Evolutionary conservation across 2,113 vertebrate species (phyloP).

Genomic region (Colaptes auratus): DNA sequence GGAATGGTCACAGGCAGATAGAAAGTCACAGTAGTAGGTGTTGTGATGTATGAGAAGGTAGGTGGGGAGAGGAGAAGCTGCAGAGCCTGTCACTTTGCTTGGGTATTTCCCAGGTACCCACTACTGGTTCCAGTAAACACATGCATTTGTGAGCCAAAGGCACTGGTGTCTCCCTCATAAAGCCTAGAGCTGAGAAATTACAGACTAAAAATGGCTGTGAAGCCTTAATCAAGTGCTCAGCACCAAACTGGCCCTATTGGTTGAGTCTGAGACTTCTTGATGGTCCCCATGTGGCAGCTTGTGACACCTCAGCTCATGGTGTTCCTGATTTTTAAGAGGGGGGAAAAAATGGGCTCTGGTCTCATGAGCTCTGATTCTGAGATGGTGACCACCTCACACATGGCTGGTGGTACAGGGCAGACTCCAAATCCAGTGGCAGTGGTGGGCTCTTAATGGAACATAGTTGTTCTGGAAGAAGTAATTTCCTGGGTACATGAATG

Average conservation of each 20-base stretch:
- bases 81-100: not conserved
- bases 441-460: slow-evolving; percentile 7
- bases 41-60: not conserved
- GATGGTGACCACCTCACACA: fast-evolving
- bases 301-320: fast-evolving
- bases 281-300: not conserved
- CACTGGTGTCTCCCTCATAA: not conserved
- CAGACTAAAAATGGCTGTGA: not conserved
- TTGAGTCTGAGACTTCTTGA: fast-evolving
- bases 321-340: not conserved
- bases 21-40: not conserved
- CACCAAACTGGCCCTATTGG: not conserved
- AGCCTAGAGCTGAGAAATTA: slow-evolving; percentile 12
- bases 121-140: slow-evolving; percentile 8
- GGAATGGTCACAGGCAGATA: slow-evolving; percentile 42
- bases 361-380: fast-evolving
- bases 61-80: not conserved
- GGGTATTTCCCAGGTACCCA: slow-evolving; percentile 9
- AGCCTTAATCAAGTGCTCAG: not conserved
- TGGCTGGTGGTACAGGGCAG: not conserved
- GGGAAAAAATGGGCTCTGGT: not conserved
- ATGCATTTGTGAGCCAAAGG: not conserved
- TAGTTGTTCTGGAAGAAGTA: slow-evolving; percentile 42
- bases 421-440: not conserved
- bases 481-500: not conserved